Base-by-base conservation (phyloP, 2,113 vertebrate species). In the Prinia subflava region DNA sequence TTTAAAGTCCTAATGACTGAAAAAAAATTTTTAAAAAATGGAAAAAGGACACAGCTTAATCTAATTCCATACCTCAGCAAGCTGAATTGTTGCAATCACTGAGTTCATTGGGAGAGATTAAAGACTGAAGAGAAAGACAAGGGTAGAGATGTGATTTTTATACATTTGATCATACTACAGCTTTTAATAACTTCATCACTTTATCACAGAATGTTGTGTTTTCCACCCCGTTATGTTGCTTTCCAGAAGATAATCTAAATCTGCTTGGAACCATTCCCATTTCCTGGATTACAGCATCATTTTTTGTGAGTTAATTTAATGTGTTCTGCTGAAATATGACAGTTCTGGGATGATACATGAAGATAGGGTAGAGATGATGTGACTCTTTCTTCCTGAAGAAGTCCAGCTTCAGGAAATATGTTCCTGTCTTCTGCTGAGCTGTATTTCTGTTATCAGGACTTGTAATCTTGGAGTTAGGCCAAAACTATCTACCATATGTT, bases 181-280 rank as follows among this genome's bases (percentile, higher is more conserved):
- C 7, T 91, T 95, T 94, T 89, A 97, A 88, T 79, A 86, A 86
- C 18, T 63, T 70, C 23, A 70, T 76, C 8, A 68, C 55, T 95
- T 93, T 91, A 64, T 84, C 47, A 67, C 47, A 31, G 53, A 85
- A 84, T 16, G 8, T 25, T 44, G 9, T 76, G 42, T 83, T 97
- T 97, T 83, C 57, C 27, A 76, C 15, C 10, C 19, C 37, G 13
- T 74, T 63, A 44, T 59, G n/a, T 62, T 89, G n/a, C 24, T 91
- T 74, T 71, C 39, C 49, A 89, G 69, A 94, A 81, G 53, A 41
- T 33, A 77, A 69, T 82, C 33, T 83, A 80, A 93, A 81, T 62
- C 6, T 64, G 70, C 44, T 69, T 76, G 59, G 83, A 95, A 39
- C 10, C 6, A 14, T 75, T 94, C 47, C 60, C 52, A 27, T 82